Percentiles rank a stretch among this genome's conserved stretches.
phyloP scores from a whole-genome alignment of 2,888 invertebrate genomes.

The Chymomyza amoena region DNA sequence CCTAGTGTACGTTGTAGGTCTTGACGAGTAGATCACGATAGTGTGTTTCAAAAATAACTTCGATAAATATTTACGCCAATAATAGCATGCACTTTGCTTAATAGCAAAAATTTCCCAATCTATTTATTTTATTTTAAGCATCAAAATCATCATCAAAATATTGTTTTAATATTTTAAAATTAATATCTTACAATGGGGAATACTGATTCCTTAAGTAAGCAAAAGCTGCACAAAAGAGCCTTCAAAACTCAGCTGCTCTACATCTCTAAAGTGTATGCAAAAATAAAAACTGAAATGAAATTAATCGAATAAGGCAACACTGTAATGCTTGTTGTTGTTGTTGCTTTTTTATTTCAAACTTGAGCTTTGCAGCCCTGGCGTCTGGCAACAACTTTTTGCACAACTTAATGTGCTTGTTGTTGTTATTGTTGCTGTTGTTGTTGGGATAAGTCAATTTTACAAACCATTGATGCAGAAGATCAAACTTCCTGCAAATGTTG shows the following conservation, averaged over 20 bases:
- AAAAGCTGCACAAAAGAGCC: too few relatives aligned
- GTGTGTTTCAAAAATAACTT: too few relatives aligned
- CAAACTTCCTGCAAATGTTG: slow-evolving; percentile 77
- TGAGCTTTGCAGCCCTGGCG: slow-evolving; percentile 49
- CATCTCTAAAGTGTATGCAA: background rate
- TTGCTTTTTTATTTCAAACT: slow-evolving; percentile 16
- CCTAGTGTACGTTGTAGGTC: too few relatives aligned
- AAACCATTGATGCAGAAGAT: slow-evolving; percentile 78
- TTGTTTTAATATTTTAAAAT: too few relatives aligned
- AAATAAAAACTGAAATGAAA: slow-evolving; percentile 67
- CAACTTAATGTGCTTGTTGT: slow-evolving; percentile 1
- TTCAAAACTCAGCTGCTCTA: background rate
- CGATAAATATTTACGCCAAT: too few relatives aligned
- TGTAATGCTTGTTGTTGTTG: slow-evolving; percentile 44
- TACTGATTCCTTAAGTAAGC: too few relatives aligned
- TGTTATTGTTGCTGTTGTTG: slow-evolving; percentile 35
- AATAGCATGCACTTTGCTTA: too few relatives aligned
- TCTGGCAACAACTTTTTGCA: slow-evolving; percentile 13
- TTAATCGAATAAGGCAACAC: slow-evolving; percentile 77
- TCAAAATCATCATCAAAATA: too few relatives aligned
- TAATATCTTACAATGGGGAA: too few relatives aligned
- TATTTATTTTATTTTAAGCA: too few relatives aligned
- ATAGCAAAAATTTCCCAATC: too few relatives aligned
- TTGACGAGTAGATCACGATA: too few relatives aligned
- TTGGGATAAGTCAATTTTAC: slow-evolving; percentile 76